These are phyloP conservation scores for Sebastes itinus DNA, from an alignment of 2,797 vertebrate species.

Conservation along the genomic window DNA sequence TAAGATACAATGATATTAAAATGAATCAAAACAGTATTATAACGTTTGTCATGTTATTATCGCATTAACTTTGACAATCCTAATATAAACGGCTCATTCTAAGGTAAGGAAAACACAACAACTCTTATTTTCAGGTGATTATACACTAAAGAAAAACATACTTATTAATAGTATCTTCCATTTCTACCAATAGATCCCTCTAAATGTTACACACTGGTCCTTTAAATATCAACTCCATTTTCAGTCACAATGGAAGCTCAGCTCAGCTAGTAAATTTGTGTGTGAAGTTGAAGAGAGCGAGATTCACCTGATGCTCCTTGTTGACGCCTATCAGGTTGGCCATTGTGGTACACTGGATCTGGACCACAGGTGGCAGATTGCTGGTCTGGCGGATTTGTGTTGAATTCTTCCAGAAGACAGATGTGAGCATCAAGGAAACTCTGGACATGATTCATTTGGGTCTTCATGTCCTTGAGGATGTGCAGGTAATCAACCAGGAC, in stretches of 20 bases:
- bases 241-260: not conserved
- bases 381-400: not conserved
- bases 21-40: too few species aligned
- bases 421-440: conserved; percentile 33
- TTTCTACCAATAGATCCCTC: too few species aligned
- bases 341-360: too few species aligned
- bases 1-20: too few species aligned
- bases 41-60: not conserved
- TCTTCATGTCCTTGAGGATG: conserved; percentile 34
- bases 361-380: rapidly evolving
- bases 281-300: not conserved
- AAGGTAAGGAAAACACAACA: too few species aligned
- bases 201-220: too few species aligned
- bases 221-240: not conserved
- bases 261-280: not conserved
- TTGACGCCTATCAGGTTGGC: not conserved
- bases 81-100: too few species aligned
- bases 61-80: rapidly evolving
- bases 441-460: not conserved
- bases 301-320: not conserved
- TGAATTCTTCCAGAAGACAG: conserved; percentile 2
- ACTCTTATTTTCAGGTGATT: too few species aligned
- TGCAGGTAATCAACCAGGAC: conserved; percentile 23
- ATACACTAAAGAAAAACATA: too few species aligned
- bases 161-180: too few species aligned